A percentile compares a stretch with the other conserved stretches of the same genome.
These are phyloP conservation scores for Drosophila takahashii DNA, from an alignment of 1,140 invertebrate genomes.

Conservation along the genomic window DNA sequence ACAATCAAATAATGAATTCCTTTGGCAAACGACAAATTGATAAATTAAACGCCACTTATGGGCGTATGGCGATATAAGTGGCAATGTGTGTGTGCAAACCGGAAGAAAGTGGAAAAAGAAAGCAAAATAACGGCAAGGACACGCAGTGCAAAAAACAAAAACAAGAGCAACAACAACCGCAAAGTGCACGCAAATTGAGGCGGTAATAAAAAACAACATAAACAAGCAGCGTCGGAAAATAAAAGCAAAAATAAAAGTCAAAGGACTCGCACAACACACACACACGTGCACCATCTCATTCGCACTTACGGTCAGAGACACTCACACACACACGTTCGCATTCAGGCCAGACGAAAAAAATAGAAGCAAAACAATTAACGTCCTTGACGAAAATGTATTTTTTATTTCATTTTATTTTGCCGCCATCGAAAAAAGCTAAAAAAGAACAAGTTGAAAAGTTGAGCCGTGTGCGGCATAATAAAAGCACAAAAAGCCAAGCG, in stretches of 20 bases:
- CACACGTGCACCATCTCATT: constrained; percentile 4
- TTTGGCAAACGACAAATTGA: constrained; percentile 80
- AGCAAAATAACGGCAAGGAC: constrained; percentile 73
- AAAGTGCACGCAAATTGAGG: constrained; percentile 80
- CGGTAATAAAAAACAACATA: constrained; percentile 68
- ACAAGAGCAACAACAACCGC: constrained; percentile 48
- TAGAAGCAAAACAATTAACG: constrained; percentile 84
- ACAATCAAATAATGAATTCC: constrained; percentile 77
- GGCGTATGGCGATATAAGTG: constrained; percentile 6
- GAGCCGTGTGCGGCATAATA: constrained; percentile 66
- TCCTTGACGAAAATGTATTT: constrained; percentile 80
- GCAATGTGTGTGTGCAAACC: constrained; percentile 1
- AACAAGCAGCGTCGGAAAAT: constrained; percentile 58
- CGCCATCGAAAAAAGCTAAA: constrained; percentile 67
- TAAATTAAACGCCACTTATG: constrained; percentile 82
- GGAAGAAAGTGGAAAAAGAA: constrained; percentile 60
- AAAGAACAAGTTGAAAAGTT: constrained; percentile 70
- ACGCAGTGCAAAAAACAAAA: constrained; percentile 54
- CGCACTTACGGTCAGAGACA: constrained; percentile 12
- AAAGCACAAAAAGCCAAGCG: constrained; percentile 63
- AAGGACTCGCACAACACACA: constrained; percentile 53
- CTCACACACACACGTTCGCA: constrained; percentile 23
- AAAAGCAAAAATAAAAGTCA: constrained; percentile 76
- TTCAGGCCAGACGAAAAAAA: constrained; percentile 65
- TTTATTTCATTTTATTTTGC: constrained; percentile 62